These are phyloP conservation scores for Coenonympha arcania DNA, from an alignment of 2,888 invertebrate species.

Conservation along the genomic window DNA sequence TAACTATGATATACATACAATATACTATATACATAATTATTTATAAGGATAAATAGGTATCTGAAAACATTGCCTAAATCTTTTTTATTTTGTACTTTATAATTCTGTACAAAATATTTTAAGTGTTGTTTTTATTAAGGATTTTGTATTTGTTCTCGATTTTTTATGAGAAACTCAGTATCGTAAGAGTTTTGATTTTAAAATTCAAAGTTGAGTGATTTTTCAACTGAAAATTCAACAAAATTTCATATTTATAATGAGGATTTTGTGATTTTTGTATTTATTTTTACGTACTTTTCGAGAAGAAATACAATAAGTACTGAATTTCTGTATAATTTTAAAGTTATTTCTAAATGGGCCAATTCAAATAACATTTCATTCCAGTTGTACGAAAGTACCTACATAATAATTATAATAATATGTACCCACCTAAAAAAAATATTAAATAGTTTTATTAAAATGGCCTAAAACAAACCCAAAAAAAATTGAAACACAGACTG, in stretches of 20 bases:
- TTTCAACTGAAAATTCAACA: too few relatives aligned
- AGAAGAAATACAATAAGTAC: slow-evolving; percentile 1
- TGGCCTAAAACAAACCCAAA: slow-evolving; percentile 2
- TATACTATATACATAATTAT: slow-evolving; percentile 8
- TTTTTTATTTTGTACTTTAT: background rate
- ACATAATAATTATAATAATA: too few relatives aligned
- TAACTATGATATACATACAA: slow-evolving; percentile 2
- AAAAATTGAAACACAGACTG: slow-evolving; percentile 4
- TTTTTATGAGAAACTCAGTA: background rate
- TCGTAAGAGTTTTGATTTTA: too few relatives aligned
- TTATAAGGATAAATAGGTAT: slow-evolving; percentile 3
- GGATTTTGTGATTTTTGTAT: too few relatives aligned
- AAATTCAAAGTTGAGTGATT: too few relatives aligned
- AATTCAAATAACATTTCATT: too few relatives aligned
- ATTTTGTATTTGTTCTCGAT: background rate
- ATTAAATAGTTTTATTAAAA: background rate
- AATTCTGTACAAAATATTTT: slow-evolving; percentile 4
- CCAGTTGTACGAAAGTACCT: too few relatives aligned
- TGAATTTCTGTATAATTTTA: background rate
- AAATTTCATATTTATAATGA: too few relatives aligned
- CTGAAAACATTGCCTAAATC: slow-evolving; percentile 3
- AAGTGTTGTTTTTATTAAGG: slow-evolving; percentile 1
- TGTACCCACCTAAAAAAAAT: slow-evolving; percentile 17
- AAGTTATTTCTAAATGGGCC: background rate
- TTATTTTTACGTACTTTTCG: background rate